These are phyloP conservation scores for Cydia splendana DNA, from an alignment of 1,140 invertebrate species.

Conservation along the genomic window DNA sequence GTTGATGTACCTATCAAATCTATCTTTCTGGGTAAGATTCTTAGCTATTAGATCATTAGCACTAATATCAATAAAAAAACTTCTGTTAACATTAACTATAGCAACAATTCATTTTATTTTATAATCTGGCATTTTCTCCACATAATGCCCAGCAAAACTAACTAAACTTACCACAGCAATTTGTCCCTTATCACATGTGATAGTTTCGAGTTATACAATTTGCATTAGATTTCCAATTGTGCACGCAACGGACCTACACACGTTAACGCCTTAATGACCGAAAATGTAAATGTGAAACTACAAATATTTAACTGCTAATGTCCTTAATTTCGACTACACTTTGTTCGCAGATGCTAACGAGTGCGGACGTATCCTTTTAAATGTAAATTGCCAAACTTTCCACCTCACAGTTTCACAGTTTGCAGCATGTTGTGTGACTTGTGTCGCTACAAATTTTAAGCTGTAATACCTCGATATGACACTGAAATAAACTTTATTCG, in stretches of 20 bases:
- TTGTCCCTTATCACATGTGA: neutral
- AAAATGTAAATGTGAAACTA: conserved; percentile 10
- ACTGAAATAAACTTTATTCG: neutral
- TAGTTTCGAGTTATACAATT: neutral
- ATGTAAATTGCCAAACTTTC: conserved; percentile 31
- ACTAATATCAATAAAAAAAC: too few species aligned
- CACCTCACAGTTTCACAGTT: conserved; percentile 10
- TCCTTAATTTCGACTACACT: conserved; percentile 17
- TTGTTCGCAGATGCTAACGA: conserved; percentile 18
- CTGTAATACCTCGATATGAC: neutral
- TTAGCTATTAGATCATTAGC: too few species aligned
- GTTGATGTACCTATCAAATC: too few species aligned
- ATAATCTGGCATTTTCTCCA: too few species aligned
- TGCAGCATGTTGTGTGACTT: conserved; percentile 8
- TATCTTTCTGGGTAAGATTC: too few species aligned
- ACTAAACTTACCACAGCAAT: too few species aligned
- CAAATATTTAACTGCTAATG: conserved; percentile 12
- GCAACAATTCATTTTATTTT: too few species aligned
- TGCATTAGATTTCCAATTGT: neutral
- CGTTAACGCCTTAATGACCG: neutral
- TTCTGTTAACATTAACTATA: too few species aligned
- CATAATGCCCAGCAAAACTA: too few species aligned
- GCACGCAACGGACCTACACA: neutral
- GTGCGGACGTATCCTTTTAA: conserved; percentile 29
- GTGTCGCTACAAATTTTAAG: conserved; percentile 2